Percentiles rank a stretch among this genome's conserved stretches.
Conservation (phyloP, 30 jellyfish, hydroid and myxozoan genomes). For the Rhopilema esculentum region DNA sequence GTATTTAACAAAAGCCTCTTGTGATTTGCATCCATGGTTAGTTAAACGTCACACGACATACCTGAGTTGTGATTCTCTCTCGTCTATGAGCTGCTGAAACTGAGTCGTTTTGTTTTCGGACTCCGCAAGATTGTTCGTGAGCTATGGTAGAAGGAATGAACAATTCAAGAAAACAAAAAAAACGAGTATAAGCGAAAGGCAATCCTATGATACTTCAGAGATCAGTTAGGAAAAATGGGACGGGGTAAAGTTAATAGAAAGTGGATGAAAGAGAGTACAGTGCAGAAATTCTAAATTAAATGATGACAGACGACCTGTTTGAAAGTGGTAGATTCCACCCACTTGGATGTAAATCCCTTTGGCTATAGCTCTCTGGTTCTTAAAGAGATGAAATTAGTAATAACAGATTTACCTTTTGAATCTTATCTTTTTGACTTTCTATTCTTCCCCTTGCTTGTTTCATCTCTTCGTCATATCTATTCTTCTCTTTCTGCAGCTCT, state of each 20-base stretch:
- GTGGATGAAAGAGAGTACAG: too few species aligned
- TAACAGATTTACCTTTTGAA: conserved; percentile 35
- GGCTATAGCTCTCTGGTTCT: too few species aligned
- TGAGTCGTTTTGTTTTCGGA: conserved; percentile 40
- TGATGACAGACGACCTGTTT: too few species aligned
- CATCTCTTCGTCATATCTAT: conserved; percentile 40
- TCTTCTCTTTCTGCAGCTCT: conserved; percentile 46
- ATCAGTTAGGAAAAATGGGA: too few species aligned
- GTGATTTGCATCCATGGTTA: too few species aligned
- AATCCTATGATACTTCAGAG: too few species aligned
- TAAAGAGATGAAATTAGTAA: not conserved
- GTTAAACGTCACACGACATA: too few species aligned
- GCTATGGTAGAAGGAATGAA: not conserved
- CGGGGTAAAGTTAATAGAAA: too few species aligned
- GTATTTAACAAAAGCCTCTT: too few species aligned
- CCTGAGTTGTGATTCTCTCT: conserved; percentile 74
- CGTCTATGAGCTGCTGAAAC: conserved; percentile 50
- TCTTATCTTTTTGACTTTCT: conserved; percentile 24
- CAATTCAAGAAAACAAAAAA: not conserved
- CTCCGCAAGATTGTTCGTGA: conserved; percentile 11
- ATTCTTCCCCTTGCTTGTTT: conserved; percentile 15
- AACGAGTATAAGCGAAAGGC: not conserved
- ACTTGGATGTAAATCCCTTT: too few species aligned
- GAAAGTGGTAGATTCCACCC: too few species aligned
- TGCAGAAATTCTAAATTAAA: too few species aligned